Base-by-base conservation (phyloP, 2,888 invertebrate genomes). In the Spilarctia lutea region DNA sequence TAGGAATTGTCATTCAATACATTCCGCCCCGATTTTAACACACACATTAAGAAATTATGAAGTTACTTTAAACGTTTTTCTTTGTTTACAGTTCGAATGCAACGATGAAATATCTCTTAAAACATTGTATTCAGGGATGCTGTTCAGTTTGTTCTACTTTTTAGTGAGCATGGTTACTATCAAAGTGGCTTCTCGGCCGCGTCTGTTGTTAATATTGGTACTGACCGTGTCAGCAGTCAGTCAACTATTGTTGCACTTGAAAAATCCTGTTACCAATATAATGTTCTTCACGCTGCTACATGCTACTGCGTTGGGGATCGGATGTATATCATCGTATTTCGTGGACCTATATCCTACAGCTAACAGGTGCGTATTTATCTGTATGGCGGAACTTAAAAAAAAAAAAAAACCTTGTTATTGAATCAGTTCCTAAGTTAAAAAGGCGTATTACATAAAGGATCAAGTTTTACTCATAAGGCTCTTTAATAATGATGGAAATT, bases 101-200 rank as follows among this genome's bases (percentile, higher is more conserved):
- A 86, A 89, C 0, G 91, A 94, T 2, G 90, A 90, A 0, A 93
- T 97, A 33, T 96, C 97, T 48, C 82, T 90, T 0, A 91, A 91
- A 67, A 96, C 97, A 0, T 96, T 97, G 65, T 91, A 96, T 79
- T 96, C 96, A 66, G 96, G 97, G 8, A 92, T 97, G 24, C 87
- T 94, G 1, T 96, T 97, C 80, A 97, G 97, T 0, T 85, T 94
- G 0, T 94, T 96, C 67, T 97, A 96, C 78, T 91, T 96, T 0
- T 18, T 96, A 0, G 92, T 96, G n/a, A 97, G 96, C 82, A 80
- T 97, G 2, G 71, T 94, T 0, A 79, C 87, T 2, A 79, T 90
- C 3, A 86, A 77, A 94, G 95, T 85, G 91, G 97, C 83, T 89
- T 93, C 85, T 84, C 96, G 72, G 93, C 96, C 96, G 35, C 95